Evolutionary conservation across 1,140 invertebrate genomes (phyloP).

Genomic region (Zaprionus davidi): DNA sequence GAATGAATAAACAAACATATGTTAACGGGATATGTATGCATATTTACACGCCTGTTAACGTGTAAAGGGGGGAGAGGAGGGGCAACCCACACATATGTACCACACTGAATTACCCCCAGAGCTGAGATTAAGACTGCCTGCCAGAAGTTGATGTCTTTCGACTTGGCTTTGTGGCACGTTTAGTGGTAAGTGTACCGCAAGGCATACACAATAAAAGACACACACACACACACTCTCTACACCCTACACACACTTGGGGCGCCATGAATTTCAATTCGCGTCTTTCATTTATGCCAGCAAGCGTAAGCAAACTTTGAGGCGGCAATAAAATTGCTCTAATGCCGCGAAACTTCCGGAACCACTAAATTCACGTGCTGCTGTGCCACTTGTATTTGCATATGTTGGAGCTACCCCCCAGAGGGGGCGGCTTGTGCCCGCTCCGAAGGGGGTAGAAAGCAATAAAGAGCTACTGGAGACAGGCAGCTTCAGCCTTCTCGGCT

Average conservation of each 20-base stretch:
- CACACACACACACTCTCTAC: not conserved
- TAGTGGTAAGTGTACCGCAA: slow-evolving; percentile 27
- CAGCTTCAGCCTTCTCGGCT: slow-evolving; percentile 38
- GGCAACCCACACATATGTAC: slow-evolving; percentile 20
- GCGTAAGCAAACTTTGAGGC: slow-evolving; percentile 75
- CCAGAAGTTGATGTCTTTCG: slow-evolving; percentile 11
- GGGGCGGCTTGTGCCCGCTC: not conserved
- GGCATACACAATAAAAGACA: slow-evolving; percentile 36
- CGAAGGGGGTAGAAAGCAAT: slow-evolving; percentile 28
- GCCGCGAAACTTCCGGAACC: slow-evolving; percentile 69
- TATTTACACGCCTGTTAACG: slow-evolving; percentile 51
- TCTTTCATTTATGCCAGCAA: slow-evolving; percentile 74
- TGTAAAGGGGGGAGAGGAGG: not conserved
- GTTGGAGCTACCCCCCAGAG: slow-evolving; percentile 6
- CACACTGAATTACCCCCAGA: slow-evolving; percentile 13
- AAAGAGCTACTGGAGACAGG: slow-evolving; percentile 44
- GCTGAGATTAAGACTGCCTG: slow-evolving; percentile 45
- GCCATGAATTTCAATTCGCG: slow-evolving; percentile 76
- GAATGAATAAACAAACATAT: slow-evolving; percentile 57
- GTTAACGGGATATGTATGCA: slow-evolving; percentile 42
- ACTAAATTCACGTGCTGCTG: slow-evolving; percentile 70
- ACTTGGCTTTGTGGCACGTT: slow-evolving; percentile 48
- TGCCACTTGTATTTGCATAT: slow-evolving; percentile 64
- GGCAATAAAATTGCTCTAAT: slow-evolving; percentile 74
- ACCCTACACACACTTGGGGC: not conserved